Evolutionary conservation across 2,797 vertebrate species (phyloP).

Genomic region (Micrastur ruficollis): DNA sequence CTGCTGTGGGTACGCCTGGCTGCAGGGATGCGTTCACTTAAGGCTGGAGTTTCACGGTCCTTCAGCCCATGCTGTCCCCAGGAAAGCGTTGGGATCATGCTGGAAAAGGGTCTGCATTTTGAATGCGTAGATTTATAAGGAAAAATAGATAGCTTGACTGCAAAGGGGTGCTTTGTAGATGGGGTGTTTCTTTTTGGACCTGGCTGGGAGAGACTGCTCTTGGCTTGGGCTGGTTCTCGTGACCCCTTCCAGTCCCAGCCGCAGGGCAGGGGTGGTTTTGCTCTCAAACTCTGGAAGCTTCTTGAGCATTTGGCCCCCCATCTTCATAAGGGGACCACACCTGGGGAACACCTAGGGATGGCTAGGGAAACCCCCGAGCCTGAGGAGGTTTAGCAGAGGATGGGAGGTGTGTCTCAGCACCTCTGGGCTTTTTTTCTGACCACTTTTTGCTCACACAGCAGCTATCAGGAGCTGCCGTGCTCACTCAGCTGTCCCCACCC

Average conservation of each 20-base stretch:
- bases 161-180: not conserved
- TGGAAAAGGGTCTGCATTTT: not conserved
- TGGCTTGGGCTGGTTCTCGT: not conserved
- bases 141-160: not conserved
- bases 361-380: not conserved
- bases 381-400: not conserved
- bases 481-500: not conserved
- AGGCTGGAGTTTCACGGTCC: not conserved
- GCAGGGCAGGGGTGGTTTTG: not conserved
- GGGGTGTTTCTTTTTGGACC: not conserved
- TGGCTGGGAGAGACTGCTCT: not conserved
- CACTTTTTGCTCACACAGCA: not conserved
- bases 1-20: not conserved
- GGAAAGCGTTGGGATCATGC: not conserved
- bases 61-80: not conserved
- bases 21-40: not conserved
- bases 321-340: not conserved
- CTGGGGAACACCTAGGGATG: not conserved
- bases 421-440: not conserved
- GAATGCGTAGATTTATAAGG: not conserved
- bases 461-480: rapidly evolving
- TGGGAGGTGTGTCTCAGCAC: not conserved
- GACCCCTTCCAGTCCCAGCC: not conserved
- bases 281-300: not conserved
- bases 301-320: not conserved